Conservation (phyloP, 2,113 vertebrate species). For the Sigmodon hispidus region DNA sequence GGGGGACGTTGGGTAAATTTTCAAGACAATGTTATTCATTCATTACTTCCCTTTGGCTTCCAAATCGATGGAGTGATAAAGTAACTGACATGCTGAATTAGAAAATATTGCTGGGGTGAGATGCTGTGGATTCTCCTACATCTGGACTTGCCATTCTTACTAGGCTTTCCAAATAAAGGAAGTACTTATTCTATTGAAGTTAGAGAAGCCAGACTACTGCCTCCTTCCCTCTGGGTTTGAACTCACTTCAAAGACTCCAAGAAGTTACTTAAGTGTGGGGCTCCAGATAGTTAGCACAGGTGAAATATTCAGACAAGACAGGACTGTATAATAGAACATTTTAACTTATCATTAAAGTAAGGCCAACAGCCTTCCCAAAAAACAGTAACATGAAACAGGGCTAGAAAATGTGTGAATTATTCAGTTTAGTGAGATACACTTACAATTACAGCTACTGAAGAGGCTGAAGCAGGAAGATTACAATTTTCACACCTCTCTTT, state of each 20-base stretch:
- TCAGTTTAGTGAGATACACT: no score
- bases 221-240: background rate
- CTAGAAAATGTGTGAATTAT: background rate
- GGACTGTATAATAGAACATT: background rate
- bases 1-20: background rate
- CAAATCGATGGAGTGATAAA: background rate
- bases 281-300: background rate
- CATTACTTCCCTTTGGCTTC: background rate
- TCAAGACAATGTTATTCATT: background rate
- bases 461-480: background rate
- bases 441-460: background rate
- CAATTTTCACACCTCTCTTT: no score
- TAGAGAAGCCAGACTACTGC: background rate
- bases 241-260: background rate
- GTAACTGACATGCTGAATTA: background rate
- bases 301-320: background rate
- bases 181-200: rapidly evolving
- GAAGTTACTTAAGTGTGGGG: background rate
- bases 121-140: background rate
- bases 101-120: background rate
- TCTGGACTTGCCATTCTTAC: rapidly evolving
- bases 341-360: background rate
- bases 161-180: background rate
- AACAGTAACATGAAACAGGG: background rate
- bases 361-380: background rate